These are phyloP conservation scores for Bombus superbus DNA, from an alignment of 1,140 invertebrate species.

Conservation along the genomic window DNA sequence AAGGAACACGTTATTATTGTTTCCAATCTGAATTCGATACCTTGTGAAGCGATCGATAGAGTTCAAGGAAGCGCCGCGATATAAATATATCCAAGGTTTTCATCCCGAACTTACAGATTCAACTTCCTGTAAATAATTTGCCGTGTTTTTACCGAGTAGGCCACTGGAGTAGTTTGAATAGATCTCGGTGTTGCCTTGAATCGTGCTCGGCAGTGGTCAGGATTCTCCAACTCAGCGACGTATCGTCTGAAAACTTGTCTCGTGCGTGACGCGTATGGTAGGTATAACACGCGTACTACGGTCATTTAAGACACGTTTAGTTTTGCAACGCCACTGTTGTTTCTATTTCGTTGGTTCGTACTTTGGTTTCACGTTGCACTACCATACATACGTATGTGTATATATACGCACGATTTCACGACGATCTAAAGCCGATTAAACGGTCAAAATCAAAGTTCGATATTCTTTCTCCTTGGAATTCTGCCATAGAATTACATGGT, in stretches of 20 bases:
- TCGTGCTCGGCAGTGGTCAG: not conserved
- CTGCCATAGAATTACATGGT: too few relatives aligned
- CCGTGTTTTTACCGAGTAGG: too few relatives aligned
- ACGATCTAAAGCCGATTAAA: not conserved
- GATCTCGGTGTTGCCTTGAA: not conserved
- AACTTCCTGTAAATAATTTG: not conserved
- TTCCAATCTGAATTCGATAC: slow-evolving; percentile 22
- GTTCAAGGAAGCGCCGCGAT: slow-evolving; percentile 18
- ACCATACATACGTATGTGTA: not conserved
- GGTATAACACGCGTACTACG: slow-evolving; percentile 54
- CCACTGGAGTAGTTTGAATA: not conserved
- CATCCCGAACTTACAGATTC: not conserved
- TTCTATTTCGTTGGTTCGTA: slow-evolving; percentile 31
- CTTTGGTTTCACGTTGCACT: slow-evolving; percentile 40
- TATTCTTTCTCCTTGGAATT: not conserved
- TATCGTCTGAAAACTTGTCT: slow-evolving; percentile 22
- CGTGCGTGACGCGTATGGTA: slow-evolving; percentile 50
- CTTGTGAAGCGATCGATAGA: slow-evolving; percentile 9
- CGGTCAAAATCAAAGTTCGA: not conserved
- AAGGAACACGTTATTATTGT: slow-evolving; percentile 12
- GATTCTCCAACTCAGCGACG: not conserved
- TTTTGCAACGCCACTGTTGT: slow-evolving; percentile 54
- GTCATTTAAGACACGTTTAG: slow-evolving; percentile 44
- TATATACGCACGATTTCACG: too few relatives aligned
- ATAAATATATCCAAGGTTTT: not conserved